phyloP scores from a whole-genome alignment of 2,888 invertebrate genomes.

The Ornithoptera alexandrae region DNA sequence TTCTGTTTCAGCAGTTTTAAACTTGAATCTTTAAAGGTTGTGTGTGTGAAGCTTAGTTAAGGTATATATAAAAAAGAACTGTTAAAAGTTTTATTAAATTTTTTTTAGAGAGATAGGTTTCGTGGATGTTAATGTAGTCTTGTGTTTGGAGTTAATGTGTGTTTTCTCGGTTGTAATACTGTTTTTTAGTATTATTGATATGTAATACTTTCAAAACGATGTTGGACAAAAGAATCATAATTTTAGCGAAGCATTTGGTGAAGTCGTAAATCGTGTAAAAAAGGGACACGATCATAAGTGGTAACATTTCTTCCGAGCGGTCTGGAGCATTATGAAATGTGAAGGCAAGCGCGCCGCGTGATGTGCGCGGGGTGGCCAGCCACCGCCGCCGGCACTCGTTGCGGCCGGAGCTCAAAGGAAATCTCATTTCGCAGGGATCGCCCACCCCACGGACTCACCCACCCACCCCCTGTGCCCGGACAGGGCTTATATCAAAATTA shows the following conservation, averaged over 20 bases:
- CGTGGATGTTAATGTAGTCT: too few relatives aligned
- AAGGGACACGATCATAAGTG: slow-evolving; percentile 25
- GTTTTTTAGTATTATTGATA: too few relatives aligned
- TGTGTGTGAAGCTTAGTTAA: too few relatives aligned
- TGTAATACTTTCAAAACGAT: too few relatives aligned
- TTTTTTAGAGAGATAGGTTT: too few relatives aligned
- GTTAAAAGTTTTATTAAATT: too few relatives aligned
- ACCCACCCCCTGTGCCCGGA: slow-evolving; percentile 37
- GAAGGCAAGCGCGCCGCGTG: slow-evolving; percentile 48
- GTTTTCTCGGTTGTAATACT: too few relatives aligned
- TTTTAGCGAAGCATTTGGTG: not conserved
- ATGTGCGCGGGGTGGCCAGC: slow-evolving; percentile 57
- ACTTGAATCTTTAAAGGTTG: too few relatives aligned
- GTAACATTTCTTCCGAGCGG: slow-evolving; percentile 33
- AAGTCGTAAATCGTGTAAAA: slow-evolving; percentile 10
- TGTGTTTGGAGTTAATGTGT: too few relatives aligned
- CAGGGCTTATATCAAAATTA: slow-evolving; percentile 76
- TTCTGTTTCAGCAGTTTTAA: too few relatives aligned
- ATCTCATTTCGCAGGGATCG: slow-evolving; percentile 68
- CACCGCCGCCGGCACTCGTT: slow-evolving; percentile 60
- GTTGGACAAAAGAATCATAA: not conserved
- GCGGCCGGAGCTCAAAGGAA: slow-evolving; percentile 67
- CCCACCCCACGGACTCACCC: slow-evolving; percentile 34
- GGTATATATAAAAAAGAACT: too few relatives aligned
- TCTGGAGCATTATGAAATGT: slow-evolving; percentile 37